Conservation (phyloP, 2,113 vertebrate species). For the Microcebus griseorufus region DNA sequence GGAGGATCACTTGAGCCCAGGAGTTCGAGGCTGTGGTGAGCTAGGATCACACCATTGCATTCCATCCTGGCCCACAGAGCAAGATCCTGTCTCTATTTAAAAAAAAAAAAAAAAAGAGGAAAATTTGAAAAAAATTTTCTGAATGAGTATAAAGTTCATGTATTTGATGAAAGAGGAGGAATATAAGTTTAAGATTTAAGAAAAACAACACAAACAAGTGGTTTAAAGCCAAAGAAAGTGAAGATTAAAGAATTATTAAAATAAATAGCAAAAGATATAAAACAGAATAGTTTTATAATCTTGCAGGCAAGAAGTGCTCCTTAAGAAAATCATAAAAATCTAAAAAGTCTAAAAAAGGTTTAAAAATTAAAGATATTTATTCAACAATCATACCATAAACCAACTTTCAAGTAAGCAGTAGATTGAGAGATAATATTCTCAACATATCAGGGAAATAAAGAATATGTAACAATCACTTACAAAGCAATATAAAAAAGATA, state of each 20-base stretch:
- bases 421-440: background rate
- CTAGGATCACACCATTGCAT: too few species aligned
- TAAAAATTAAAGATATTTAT: background rate
- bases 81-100: too few species aligned
- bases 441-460: background rate
- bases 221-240: background rate
- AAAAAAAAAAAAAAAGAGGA: background rate
- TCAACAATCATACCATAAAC: background rate
- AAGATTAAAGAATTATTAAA: slow-evolving; percentile 25
- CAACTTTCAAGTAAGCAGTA: background rate
- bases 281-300: background rate
- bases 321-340: slow-evolving; percentile 2
- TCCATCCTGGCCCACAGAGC: too few species aligned
- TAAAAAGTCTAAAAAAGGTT: background rate
- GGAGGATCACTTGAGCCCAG: too few species aligned
- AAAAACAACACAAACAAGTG: background rate
- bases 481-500: background rate
- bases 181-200: background rate
- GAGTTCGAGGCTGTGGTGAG: too few species aligned
- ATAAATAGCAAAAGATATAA: background rate
- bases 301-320: background rate
- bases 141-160: too few species aligned
- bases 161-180: background rate
- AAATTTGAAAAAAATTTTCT: slow-evolving; percentile 5
- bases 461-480: background rate